phyloP scores from a whole-genome alignment of 2,113 vertebrate genomes.

The Ochotona curzoniae region DNA sequence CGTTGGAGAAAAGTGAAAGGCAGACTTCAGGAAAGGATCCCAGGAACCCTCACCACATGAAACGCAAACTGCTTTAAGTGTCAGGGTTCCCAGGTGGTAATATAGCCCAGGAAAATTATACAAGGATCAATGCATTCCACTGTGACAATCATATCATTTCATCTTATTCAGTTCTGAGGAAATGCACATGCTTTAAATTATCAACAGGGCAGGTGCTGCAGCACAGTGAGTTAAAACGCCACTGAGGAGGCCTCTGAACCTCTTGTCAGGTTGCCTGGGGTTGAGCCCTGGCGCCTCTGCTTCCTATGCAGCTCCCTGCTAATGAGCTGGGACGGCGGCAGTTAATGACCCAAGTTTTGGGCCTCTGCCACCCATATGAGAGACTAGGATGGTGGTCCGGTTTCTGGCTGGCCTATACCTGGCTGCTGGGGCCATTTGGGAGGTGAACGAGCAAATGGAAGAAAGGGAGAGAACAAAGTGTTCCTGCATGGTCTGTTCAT shows the following conservation, averaged over 20 bases:
- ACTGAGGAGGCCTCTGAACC: too few species aligned
- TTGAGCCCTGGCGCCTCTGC: too few species aligned
- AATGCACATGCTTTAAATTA: slow-evolving; percentile 15
- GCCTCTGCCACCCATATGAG: too few species aligned
- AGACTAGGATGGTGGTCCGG: too few species aligned
- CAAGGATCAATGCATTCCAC: background rate
- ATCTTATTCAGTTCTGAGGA: background rate
- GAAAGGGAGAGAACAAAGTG: background rate
- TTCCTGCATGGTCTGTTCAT: background rate
- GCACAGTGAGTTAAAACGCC: too few species aligned
- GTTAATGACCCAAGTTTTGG: too few species aligned
- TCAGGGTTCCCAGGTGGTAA: background rate
- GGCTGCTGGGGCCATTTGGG: too few species aligned
- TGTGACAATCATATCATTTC: slow-evolving; percentile 26
- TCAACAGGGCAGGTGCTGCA: background rate
- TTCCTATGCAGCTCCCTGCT: too few species aligned
- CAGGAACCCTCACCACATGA: background rate
- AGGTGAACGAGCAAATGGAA: too few species aligned
- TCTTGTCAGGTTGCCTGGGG: too few species aligned
- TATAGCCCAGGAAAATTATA: background rate
- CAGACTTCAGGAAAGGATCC: background rate
- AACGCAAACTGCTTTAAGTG: background rate
- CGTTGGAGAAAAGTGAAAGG: background rate
- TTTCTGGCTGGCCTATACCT: too few species aligned
- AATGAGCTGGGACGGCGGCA: too few species aligned